phyloP scores from a whole-genome alignment of 2,113 vertebrate species.

The Struthio camelus region DNA sequence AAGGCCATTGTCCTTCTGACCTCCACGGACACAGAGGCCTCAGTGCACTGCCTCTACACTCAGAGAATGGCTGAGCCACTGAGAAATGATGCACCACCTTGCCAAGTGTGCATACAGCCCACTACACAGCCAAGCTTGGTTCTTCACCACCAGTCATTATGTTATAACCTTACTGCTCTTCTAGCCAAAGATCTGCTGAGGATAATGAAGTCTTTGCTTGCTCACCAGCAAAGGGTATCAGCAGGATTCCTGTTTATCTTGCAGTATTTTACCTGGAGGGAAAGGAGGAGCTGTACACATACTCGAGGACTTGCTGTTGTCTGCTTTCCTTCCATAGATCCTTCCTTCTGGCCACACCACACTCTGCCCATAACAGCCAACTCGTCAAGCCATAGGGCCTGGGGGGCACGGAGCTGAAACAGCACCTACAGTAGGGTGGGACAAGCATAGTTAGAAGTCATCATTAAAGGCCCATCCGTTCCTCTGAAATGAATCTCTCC shows the following conservation, averaged over 20 bases:
- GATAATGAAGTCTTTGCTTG: not conserved
- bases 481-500: not conserved
- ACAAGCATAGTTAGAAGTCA: not conserved
- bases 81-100: no score
- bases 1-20: not conserved
- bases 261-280: not conserved
- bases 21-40: not conserved
- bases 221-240: not conserved
- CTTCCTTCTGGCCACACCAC: not conserved
- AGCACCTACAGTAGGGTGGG: no score
- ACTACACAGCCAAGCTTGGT: not conserved
- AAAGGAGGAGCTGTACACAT: not conserved
- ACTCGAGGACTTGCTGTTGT: not conserved
- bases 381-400: no score
- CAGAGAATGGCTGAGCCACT: no score
- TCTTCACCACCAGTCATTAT: not conserved
- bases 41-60: not conserved
- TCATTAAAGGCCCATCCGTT: no score
- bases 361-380: not conserved
- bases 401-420: not conserved
- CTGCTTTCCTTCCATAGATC: not conserved
- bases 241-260: not conserved
- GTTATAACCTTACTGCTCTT: not conserved
- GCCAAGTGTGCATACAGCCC: no score
- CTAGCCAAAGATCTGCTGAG: not conserved